Percentiles rank a stretch among this genome's conserved stretches.
Evolutionary conservation across 2,113 vertebrate species (phyloP).

Genomic region (Nothocercus julius): DNA sequence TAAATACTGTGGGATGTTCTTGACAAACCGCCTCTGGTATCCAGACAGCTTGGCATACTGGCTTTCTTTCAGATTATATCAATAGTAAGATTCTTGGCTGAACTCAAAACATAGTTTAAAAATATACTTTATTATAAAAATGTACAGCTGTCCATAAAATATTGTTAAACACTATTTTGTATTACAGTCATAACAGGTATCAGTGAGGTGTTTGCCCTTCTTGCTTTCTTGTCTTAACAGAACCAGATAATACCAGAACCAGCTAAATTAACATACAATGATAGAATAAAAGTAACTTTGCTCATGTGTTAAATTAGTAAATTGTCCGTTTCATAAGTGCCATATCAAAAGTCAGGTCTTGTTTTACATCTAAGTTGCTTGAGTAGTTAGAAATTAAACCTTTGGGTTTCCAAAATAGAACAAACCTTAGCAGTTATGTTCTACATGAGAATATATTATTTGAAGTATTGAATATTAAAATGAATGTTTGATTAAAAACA

Average conservation of each 20-base stretch:
- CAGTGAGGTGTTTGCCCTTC: background rate
- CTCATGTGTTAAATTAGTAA: slow-evolving; percentile 19
- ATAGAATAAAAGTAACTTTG: slow-evolving; percentile 35
- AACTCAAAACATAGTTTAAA: slow-evolving; percentile 42
- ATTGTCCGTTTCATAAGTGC: slow-evolving; percentile 28
- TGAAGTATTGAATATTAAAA: slow-evolving; percentile 25
- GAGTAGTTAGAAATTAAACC: background rate
- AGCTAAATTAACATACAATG: background rate
- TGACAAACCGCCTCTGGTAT: background rate
- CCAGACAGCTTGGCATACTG: background rate
- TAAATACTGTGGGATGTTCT: background rate
- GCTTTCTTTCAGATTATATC: background rate
- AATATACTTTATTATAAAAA: slow-evolving; percentile 72
- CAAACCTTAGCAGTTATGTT: background rate
- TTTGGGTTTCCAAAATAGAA: too few relatives aligned
- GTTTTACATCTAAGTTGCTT: slow-evolving; percentile 35
- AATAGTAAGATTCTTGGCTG: slow-evolving; percentile 22
- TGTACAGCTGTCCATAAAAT: slow-evolving; percentile 18
- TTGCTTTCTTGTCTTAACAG: slow-evolving; percentile 38
- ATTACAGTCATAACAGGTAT: background rate
- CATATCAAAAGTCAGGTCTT: background rate
- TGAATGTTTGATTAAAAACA: background rate
- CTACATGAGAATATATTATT: background rate
- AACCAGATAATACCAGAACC: background rate
- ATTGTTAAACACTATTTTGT: slow-evolving; percentile 36